Evolutionary conservation across 2,797 vertebrate genomes (phyloP).

Genomic region (Lepilemur septentrionalis): DNA sequence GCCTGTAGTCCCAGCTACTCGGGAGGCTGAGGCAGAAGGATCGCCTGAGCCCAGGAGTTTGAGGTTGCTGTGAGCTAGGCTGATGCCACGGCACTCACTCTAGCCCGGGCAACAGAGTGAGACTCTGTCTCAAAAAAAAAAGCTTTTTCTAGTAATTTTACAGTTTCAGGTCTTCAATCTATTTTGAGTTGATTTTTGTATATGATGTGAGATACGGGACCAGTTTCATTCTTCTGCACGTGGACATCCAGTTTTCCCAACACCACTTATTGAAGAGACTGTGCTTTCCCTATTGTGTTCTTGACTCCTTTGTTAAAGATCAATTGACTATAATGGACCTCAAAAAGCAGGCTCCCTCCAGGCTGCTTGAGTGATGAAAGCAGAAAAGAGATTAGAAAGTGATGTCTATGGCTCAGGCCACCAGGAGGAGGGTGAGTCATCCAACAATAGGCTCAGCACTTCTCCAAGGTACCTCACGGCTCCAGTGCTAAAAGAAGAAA

Average conservation of each 20-base stretch:
- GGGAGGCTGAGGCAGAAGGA: too few relatives aligned
- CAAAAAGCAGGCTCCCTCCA: neutral
- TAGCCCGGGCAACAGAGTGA: too few relatives aligned
- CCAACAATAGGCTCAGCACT: neutral
- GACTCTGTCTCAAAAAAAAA: too few relatives aligned
- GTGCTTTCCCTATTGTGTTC: neutral
- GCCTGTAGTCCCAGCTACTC: too few relatives aligned
- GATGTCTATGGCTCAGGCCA: neutral
- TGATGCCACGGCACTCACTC: too few relatives aligned
- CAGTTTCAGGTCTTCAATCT: neutral
- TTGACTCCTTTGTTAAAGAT: neutral
- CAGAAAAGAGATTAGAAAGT: neutral
- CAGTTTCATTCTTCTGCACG: neutral
- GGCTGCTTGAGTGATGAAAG: neutral
- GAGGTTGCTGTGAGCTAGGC: too few relatives aligned
- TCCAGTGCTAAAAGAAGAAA: neutral
- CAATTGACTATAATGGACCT: neutral
- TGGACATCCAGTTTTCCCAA: neutral
- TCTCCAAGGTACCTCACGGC: neutral
- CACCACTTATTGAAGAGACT: neutral
- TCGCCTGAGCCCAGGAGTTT: too few relatives aligned
- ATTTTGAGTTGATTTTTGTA: neutral
- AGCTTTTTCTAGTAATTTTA: neutral
- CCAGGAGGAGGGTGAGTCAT: neutral
- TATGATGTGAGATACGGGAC: neutral